These are phyloP conservation scores for Lepidurus apus DNA, from an alignment of 1,140 invertebrate species.

Conservation along the genomic window DNA sequence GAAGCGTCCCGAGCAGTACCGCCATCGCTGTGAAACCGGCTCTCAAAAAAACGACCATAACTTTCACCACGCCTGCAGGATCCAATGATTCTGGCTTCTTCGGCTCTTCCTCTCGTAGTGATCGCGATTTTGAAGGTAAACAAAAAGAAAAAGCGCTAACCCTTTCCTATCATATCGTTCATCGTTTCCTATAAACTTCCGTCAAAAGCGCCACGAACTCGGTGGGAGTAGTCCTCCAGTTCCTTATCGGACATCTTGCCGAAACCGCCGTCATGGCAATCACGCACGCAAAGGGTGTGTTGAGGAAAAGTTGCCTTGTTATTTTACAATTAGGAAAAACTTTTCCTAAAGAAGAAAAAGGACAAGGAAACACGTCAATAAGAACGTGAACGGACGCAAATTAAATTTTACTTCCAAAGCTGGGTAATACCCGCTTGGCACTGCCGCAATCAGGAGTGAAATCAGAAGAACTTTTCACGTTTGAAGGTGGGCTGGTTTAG, in stretches of 20 bases:
- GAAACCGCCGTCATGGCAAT: neutral
- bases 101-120: constrained; percentile 27
- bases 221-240: neutral
- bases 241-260: neutral
- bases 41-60: constrained; percentile 25
- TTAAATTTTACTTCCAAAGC: neutral
- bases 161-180: neutral
- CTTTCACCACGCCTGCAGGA: constrained; percentile 28
- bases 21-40: constrained; percentile 27
- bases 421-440: too few relatives aligned
- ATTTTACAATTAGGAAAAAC: neutral
- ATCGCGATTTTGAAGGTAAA: constrained; percentile 17
- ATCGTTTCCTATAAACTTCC: neutral
- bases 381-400: neutral
- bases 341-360: neutral
- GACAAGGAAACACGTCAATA: neutral
- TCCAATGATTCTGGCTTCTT: constrained; percentile 33
- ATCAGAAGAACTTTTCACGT: neutral
- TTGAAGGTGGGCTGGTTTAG: neutral
- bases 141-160: neutral
- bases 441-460: too few relatives aligned
- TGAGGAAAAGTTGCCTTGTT: neutral
- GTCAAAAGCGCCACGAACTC: neutral
- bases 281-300: neutral
- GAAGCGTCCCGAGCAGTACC: neutral